Evolutionary conservation across 2,888 invertebrate genomes (phyloP), one percentile per base, ranked within the genome.

Genomic region (Hemithea aestivaria): DNA sequence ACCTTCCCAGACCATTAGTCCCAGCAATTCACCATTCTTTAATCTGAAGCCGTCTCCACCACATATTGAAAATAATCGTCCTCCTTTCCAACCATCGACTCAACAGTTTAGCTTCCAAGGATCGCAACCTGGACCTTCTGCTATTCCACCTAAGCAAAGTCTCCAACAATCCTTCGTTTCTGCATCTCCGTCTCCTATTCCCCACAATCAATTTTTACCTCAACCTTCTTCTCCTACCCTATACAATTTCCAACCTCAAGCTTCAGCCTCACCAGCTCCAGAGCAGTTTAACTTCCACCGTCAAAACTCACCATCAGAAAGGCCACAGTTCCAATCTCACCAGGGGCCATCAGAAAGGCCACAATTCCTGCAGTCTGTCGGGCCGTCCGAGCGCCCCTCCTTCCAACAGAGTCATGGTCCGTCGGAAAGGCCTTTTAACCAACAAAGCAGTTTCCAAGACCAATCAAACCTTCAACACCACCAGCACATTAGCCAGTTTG

Each of bases 1-100:
- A 60, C 53, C 84, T 56, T 70, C 63, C 40, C 81, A 53, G 66
- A 65, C 61, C 48, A 66, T 56, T 45, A 76, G 65, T 23, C 74
- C 84, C 2, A 82, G 66, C 32, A 60, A 81, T 66, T 48, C 89
- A 58, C 66, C 83, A 45, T 67, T 87, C 65, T 73, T 84, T 37
- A 87, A 87, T 36, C 66, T 84, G 1, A 85, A 82, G 42, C 87
- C 87, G 39, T 81, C 84, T 5, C 87, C 85, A 23, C 87, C 84
- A 4, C 73, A 73, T 12, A 54, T 79, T 42, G 88, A 87, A 56
- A 63, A 77, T 23, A 78, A 75, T 35, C 76, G 80, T n/a, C 73
- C 67, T 16, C 71, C 76, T 21, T 79, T 84, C 62, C 80, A 82
- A 12, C 77, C 81, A 49, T 66, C 75, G 12, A 78, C 79, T 45